Conservation (phyloP, 1,140 invertebrate species). For the Bombus impatiens region DNA sequence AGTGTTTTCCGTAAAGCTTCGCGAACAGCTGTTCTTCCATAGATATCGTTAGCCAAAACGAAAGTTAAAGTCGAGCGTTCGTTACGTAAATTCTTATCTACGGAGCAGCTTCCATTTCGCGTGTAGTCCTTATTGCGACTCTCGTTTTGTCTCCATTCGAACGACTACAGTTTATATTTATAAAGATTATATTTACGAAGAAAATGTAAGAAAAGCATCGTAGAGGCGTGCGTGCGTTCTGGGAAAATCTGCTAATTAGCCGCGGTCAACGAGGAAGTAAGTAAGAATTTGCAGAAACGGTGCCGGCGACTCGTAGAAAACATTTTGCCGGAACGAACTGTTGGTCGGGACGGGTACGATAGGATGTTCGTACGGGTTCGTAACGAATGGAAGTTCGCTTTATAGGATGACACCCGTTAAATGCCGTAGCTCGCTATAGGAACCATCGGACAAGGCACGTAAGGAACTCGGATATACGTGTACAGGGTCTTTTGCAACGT, state of each 20-base stretch:
- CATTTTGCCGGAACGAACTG: not conserved
- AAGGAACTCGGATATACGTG: slow-evolving; percentile 71
- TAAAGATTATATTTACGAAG: not conserved
- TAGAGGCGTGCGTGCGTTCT: too few species aligned
- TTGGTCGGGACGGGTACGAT: slow-evolving; percentile 19
- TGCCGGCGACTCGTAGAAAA: not conserved
- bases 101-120: too few species aligned
- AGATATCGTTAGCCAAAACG: not conserved
- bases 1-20: not conserved
- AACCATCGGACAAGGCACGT: slow-evolving; percentile 76
- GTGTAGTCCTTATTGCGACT: not conserved
- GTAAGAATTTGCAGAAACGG: not conserved
- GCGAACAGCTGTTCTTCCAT: not conserved
- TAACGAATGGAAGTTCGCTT: slow-evolving; percentile 60
- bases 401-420: slow-evolving; percentile 79
- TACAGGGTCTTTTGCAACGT: slow-evolving; percentile 35
- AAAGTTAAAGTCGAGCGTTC: not conserved
- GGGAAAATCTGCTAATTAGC: too few species aligned
- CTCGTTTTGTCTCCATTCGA: too few species aligned
- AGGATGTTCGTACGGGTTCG: slow-evolving; percentile 18
- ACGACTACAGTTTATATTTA: too few species aligned
- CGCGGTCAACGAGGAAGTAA: not conserved
- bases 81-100: not conserved
- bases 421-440: slow-evolving; percentile 67
- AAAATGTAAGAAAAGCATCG: too few species aligned